Evolutionary conservation across 2,113 vertebrate species (phyloP).

Genomic region (Cyrtonyx montezumae): DNA sequence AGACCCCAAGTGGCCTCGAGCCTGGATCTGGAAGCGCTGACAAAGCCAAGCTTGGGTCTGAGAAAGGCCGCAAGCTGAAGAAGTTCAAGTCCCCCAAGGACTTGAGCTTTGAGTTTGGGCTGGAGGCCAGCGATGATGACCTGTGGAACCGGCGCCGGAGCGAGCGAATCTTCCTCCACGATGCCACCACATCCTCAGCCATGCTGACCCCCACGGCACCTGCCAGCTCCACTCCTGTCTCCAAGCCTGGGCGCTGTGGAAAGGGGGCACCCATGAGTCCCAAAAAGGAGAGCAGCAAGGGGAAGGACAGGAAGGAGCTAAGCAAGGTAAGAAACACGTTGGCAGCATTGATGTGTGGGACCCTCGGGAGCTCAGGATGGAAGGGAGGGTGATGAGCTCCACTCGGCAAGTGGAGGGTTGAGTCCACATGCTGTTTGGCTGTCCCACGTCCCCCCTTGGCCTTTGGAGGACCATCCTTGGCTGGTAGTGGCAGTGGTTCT

Average conservation of each 20-base stretch:
- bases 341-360: background rate
- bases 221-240: conserved; percentile 28
- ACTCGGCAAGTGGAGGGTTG: background rate
- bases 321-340: conserved; percentile 71
- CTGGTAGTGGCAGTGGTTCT: background rate
- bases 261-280: conserved; percentile 79
- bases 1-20: conserved; percentile 55
- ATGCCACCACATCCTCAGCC: conserved; percentile 78
- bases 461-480: background rate
- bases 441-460: background rate
- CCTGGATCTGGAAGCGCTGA: conserved; percentile 69
- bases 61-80: conserved; percentile 82
- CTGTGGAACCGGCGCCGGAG: conserved; percentile 92
- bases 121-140: conserved; percentile 91
- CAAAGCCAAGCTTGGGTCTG: conserved; percentile 80
- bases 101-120: conserved; percentile 86
- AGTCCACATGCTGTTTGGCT: background rate
- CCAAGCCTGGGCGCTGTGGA: conserved; percentile 82
- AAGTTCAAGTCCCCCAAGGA: conserved; percentile 85
- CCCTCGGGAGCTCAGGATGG: background rate
- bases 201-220: background rate
- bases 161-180: conserved; percentile 95
- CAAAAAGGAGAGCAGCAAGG: conserved; percentile 80
- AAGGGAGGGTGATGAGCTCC: fast-evolving
- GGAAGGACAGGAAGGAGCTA: conserved; percentile 83